These are phyloP conservation scores for Zhuqinia jingwanae DNA, from an alignment of 2,888 invertebrate genomes.

Conservation along the genomic window DNA sequence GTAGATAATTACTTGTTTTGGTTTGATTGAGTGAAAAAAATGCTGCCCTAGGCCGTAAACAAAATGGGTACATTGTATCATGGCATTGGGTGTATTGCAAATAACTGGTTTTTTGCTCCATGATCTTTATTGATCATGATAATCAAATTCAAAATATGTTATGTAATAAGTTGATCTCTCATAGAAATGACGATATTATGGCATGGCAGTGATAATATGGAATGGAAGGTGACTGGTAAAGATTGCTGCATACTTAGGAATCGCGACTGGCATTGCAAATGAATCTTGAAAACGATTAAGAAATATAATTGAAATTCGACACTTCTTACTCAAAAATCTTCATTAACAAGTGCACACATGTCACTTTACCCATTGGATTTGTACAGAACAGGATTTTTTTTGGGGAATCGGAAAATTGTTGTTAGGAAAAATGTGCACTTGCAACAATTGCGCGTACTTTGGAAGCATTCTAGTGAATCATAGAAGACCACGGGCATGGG, in stretches of 20 bases:
- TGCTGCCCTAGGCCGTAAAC: not conserved
- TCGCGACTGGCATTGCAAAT: not conserved
- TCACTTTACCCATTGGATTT: not conserved
- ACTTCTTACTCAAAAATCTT: not conserved
- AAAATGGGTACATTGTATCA: not conserved
- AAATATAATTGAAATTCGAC: conserved; percentile 36
- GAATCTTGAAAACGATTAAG: conserved; percentile 15
- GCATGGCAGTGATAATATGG: no score
- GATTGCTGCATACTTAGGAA: conserved; percentile 8
- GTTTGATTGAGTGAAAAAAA: conserved; percentile 32
- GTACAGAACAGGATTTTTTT: not conserved
- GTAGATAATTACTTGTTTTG: conserved; percentile 27
- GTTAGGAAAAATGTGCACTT: not conserved
- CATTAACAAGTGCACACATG: not conserved
- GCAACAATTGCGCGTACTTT: not conserved
- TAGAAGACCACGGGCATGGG: no score
- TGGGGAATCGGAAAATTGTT: not conserved
- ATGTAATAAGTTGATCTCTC: conserved; percentile 8
- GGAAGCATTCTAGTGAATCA: not conserved
- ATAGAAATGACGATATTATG: not conserved
- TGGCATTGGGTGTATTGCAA: not conserved
- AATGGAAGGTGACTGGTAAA: not conserved
- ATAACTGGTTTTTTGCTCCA: not conserved
- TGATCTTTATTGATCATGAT: not conserved
- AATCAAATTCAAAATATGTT: not conserved